phyloP scores from a whole-genome alignment of 2,888 invertebrate species.

The Caenorhabditis parvicauda region DNA sequence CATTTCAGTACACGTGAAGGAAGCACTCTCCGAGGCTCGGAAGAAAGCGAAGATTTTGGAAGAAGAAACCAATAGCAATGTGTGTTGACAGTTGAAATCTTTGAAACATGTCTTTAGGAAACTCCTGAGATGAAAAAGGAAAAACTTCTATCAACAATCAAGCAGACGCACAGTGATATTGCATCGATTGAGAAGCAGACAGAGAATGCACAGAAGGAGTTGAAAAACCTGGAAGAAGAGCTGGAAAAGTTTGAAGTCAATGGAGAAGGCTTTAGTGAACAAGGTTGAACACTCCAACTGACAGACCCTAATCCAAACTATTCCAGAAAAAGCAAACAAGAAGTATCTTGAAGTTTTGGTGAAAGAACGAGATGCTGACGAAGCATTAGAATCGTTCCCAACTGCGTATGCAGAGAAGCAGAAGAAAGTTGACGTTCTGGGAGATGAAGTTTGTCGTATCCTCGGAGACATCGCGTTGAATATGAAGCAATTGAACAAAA shows the following conservation, averaged over 20 bases:
- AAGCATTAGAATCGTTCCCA: constrained; percentile 69
- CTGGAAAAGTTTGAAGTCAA: constrained; percentile 70
- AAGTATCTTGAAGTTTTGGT: constrained; percentile 79
- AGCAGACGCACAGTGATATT: constrained; percentile 78
- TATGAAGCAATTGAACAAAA: constrained; percentile 30
- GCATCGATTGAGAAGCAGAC: constrained; percentile 75
- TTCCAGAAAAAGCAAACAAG: constrained; percentile 63
- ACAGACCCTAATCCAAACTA: neutral
- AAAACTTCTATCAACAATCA: constrained; percentile 75
- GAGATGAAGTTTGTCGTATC: constrained; percentile 33
- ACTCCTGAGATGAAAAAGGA: constrained; percentile 78
- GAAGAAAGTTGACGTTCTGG: constrained; percentile 35
- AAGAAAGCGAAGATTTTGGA: constrained; percentile 71
- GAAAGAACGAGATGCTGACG: constrained; percentile 79
- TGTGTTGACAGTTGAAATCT: too few relatives aligned
- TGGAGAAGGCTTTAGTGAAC: too few relatives aligned
- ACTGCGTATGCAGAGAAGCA: constrained; percentile 16
- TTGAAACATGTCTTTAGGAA: constrained; percentile 68
- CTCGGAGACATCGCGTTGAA: constrained; percentile 37
- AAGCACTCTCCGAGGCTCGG: constrained; percentile 63
- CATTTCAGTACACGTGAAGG: constrained; percentile 16
- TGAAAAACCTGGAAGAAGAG: too few relatives aligned
- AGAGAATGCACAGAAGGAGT: too few relatives aligned
- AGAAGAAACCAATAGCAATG: constrained; percentile 70
- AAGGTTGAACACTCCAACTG: too few relatives aligned